Evolutionary conservation across 2,888 invertebrate species (phyloP), one percentile per base, ranked within the genome.

Genomic region (Ectemnius cavifrons): DNA sequence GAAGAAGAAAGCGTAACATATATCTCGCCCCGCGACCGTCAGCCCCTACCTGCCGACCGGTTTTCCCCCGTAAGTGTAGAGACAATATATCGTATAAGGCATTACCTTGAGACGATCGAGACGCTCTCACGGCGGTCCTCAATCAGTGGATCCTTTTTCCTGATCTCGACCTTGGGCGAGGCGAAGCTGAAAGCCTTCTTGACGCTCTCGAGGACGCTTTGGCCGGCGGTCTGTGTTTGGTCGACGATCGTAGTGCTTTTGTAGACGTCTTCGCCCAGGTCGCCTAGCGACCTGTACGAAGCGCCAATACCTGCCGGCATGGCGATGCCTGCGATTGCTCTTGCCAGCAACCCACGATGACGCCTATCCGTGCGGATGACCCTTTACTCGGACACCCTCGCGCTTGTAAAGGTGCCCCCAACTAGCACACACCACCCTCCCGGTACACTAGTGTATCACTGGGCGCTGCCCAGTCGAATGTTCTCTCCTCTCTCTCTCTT

Each of bases 221-320:
- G 89, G 52, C 92, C 90, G 80, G 91, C 91, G 79, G 91, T 91
- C 86, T 92, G 92, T 84, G 92, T 92, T 83, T 92, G 92, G 56
- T 92, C 92, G 82, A 93, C 90, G 86, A 91, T 89, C 66, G 94
- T 94, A 62, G 94, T 94, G 86, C 93, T 92, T 87, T 93, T 93
- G 92, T 94, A 94, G 82, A 94, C 93, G 89, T 93, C 92, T 88
- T 93, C 93, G 86, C 91, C 91, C 87, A 91, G 89, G 87, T 91
- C 91, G 73, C 92, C 91, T 88, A 94, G 91, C 86, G 93, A 93
- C 86, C 93, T 92, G 92, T 94, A 94, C 89, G 94, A 93, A 91
- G 93, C 93, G 91, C 93, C 93, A 91, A 93, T 92, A 90, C 92
- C 92, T 87, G 93, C 93, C 90, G 94, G 93, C 94, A 94, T 94